Evolutionary conservation across 2,888 invertebrate species (phyloP).

Genomic region (Anthophora plumipes): DNA sequence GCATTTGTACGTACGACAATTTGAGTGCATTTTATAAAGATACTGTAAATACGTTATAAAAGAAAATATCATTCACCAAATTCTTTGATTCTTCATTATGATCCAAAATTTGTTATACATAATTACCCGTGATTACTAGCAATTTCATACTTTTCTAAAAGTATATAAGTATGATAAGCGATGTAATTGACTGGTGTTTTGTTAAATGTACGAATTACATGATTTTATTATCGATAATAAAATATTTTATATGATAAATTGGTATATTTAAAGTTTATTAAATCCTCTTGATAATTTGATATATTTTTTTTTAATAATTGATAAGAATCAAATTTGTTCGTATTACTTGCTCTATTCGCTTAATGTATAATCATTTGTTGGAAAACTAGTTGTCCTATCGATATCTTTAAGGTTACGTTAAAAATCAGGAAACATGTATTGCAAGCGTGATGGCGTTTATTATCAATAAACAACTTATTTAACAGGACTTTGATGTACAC

Average conservation of each 20-base stretch:
- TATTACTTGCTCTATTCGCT: neutral
- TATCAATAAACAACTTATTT: slow-evolving; percentile 85
- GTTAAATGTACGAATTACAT: slow-evolving; percentile 33
- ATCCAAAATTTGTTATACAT: slow-evolving; percentile 36
- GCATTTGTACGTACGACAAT: slow-evolving; percentile 19
- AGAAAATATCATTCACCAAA: slow-evolving; percentile 17
- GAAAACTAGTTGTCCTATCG: neutral
- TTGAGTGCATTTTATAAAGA: slow-evolving; percentile 43
- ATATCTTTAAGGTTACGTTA: slow-evolving; percentile 26
- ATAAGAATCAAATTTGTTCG: neutral
- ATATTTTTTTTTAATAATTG: neutral
- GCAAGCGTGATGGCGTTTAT: slow-evolving; percentile 85
- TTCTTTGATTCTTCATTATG: slow-evolving; percentile 30
- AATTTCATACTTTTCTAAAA: slow-evolving; percentile 42
- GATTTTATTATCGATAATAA: slow-evolving; percentile 37
- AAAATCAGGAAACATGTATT: slow-evolving; percentile 57
- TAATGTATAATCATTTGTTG: neutral
- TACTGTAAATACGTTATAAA: slow-evolving; percentile 35
- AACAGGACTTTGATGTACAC: slow-evolving; percentile 84
- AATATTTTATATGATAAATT: slow-evolving; percentile 46
- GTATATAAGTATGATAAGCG: slow-evolving; percentile 10
- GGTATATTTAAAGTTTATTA: slow-evolving; percentile 13
- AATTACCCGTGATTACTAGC: slow-evolving; percentile 46
- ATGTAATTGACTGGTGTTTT: slow-evolving; percentile 33
- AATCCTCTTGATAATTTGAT: neutral